A percentile compares a stretch with the other conserved stretches of the same genome.
Conservation (phyloP, 1,140 invertebrate genomes). For the Philotrypesis tridentata region DNA sequence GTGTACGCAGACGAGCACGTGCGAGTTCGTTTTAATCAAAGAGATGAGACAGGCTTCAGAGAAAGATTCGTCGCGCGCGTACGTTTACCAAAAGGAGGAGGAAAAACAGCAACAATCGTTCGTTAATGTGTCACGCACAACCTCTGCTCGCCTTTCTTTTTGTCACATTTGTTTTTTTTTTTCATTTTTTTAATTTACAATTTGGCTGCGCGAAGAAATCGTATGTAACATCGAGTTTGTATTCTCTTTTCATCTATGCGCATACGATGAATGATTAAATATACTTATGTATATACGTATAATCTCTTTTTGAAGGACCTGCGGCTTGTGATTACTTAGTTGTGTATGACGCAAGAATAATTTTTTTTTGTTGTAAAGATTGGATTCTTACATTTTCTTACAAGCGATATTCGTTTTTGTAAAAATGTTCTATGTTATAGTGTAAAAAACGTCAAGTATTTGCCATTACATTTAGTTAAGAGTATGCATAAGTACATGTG, state of each 20-base stretch:
- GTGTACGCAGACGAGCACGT: neutral
- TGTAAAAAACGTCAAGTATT: neutral
- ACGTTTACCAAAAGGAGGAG: neutral
- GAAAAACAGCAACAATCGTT: neutral
- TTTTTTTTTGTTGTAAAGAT: neutral
- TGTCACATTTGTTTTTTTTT: neutral
- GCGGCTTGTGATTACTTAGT: neutral
- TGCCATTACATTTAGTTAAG: neutral
- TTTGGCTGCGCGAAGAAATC: neutral
- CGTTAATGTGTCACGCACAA: neutral
- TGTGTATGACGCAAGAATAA: neutral
- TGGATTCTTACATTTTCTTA: neutral
- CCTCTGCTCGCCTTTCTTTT: neutral
- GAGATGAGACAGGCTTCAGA: neutral
- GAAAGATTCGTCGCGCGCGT: neutral
- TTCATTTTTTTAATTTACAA: neutral
- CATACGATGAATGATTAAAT: neutral
- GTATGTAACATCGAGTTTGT: neutral
- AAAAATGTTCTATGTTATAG: neutral
- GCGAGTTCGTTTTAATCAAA: neutral
- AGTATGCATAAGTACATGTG: neutral
- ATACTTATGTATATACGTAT: neutral
- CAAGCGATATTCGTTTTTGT: neutral
- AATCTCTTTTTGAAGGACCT: neutral
- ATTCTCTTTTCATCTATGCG: neutral